Conservation (phyloP, 2,113 vertebrate species). For the Pachypanchax playfairii region DNA sequence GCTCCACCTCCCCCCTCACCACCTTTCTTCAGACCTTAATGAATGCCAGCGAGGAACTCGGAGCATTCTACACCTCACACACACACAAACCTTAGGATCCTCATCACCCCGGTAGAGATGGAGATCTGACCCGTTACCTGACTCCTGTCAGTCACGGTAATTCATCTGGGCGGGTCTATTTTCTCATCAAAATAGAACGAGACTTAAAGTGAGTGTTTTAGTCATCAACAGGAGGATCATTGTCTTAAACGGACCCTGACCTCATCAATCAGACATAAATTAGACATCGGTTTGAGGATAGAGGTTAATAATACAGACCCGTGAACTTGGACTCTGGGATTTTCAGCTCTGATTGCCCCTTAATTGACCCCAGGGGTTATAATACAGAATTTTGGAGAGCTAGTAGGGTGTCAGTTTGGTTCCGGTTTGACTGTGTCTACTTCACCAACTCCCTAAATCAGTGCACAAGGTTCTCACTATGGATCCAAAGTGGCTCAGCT, state of each 20-base stretch:
- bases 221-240: background rate
- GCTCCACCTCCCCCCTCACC: conserved; percentile 29
- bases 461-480: conserved; percentile 54
- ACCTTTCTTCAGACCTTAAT: conserved; percentile 46
- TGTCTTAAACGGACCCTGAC: background rate
- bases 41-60: conserved; percentile 55
- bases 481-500: conserved; percentile 70
- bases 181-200: conserved; percentile 7
- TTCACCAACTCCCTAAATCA: conserved; percentile 31
- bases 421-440: conserved; percentile 31
- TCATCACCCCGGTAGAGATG: conserved; percentile 19
- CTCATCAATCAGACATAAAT: background rate
- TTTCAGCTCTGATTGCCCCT: no score
- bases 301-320: background rate
- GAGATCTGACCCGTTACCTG: conserved; percentile 57
- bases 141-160: conserved; percentile 60
- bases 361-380: conserved; percentile 72
- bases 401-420: conserved; percentile 52
- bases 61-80: conserved; percentile 24
- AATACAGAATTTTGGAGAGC: conserved; percentile 54
- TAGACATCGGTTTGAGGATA: background rate
- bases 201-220: background rate
- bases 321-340: background rate
- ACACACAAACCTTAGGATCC: conserved; percentile 29
- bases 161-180: conserved; percentile 49